Evolutionary conservation across 2,113 vertebrate species (phyloP), one percentile per base, ranked within the genome.

Genomic region (Taurulus bubalis): DNA sequence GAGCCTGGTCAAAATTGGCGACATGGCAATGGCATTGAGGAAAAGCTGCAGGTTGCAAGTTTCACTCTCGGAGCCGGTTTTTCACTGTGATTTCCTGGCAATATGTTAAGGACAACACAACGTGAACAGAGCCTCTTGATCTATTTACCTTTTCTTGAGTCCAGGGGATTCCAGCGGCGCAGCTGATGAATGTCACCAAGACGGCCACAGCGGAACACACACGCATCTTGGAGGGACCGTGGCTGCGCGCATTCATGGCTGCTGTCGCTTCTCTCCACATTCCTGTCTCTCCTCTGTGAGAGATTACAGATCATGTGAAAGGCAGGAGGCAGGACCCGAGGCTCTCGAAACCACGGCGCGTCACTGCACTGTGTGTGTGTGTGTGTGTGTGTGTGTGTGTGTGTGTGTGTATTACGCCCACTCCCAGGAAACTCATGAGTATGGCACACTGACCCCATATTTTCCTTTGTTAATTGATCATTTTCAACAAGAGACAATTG

Each of bases 271-370:
- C 76, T 79, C 60, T 88, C 73, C 77, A 80, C 90, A 90, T 91
- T 91, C 87, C 88, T 75, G 47, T 20, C 64, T 71, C 51, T 79
- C 72, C 79, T 89, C 82, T 70, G 79, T 73, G 70, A 60, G 59
- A 78, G 85, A 87, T 89, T 71, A 79, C 69, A 28, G 91, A 94
- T 95, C 95, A 95, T 94, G 94, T 95, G 95, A 93, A 93, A 77
- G 38, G 83, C 92, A 92, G 87, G 90, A 93, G 92, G 91, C 87
- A 91, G 92, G 87, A 89, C 88, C 73, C 67, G 76, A 49, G 82
- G 79, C 77, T 77, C 71, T 40, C 40, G 15, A 15, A 58, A 66
- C 82, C 74, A 49, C 69, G 53, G 72, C 77, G 68, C 85, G 86
- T 85, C 84, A 86, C 72, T 53, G 4, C 11, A 2, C 40, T 20